Evolutionary conservation across 1,140 invertebrate species (phyloP).

Genomic region (Drosophila orosa): DNA sequence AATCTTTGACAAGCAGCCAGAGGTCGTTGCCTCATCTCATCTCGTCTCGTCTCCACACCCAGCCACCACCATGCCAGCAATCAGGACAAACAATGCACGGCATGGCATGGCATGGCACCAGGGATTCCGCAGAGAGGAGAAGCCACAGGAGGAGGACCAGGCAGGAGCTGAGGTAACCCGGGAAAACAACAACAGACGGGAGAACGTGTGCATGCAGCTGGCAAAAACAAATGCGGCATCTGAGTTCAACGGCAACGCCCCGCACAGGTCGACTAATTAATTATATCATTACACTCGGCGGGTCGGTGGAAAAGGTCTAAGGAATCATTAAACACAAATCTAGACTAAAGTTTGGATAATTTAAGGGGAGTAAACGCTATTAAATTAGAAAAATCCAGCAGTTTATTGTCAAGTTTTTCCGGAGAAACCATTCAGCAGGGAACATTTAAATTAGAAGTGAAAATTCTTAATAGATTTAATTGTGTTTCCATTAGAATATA

Average conservation of each 20-base stretch:
- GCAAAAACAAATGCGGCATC: conserved; percentile 51
- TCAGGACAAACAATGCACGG: conserved; percentile 56
- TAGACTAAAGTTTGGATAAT: conserved; percentile 3
- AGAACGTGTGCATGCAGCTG: conserved; percentile 46
- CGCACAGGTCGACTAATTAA: conserved; percentile 43
- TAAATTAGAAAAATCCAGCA: conserved; percentile 25
- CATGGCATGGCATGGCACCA: conserved; percentile 14
- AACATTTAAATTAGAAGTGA: not conserved
- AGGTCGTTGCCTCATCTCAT: conserved; percentile 60
- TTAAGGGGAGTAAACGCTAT: not conserved
- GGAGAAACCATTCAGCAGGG: not conserved
- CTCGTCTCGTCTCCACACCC: conserved; percentile 17
- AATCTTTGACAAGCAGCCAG: conserved; percentile 80
- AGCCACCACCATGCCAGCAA: conserved; percentile 48
- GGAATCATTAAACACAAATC: conserved; percentile 28
- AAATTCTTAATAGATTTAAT: not conserved
- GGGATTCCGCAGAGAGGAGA: conserved; percentile 12
- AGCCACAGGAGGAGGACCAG: not conserved
- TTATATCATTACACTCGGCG: conserved; percentile 48
- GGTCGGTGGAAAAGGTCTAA: not conserved
- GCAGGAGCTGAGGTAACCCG: conserved; percentile 16
- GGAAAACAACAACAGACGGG: conserved; percentile 24
- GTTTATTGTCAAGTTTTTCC: not conserved
- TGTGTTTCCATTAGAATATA: fast-evolving
- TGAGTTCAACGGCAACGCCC: not conserved